Evolutionary conservation across 1,140 invertebrate genomes (phyloP).

Genomic region (Drosophila ambigua): DNA sequence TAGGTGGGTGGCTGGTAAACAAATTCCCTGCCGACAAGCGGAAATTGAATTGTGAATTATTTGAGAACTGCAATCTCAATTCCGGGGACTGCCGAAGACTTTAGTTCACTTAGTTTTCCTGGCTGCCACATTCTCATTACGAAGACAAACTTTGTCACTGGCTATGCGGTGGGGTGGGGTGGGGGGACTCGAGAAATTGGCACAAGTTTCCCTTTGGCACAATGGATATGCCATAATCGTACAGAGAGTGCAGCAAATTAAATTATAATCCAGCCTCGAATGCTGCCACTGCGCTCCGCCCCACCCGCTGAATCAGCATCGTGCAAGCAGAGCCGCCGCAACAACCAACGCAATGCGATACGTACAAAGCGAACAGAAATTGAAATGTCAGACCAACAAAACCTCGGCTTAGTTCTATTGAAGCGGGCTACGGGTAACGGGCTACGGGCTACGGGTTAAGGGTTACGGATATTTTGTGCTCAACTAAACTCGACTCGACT

Average conservation of each 20-base stretch:
- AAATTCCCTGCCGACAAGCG: conserved; percentile 69
- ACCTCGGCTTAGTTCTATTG: conserved; percentile 64
- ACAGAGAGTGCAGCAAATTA: conserved; percentile 58
- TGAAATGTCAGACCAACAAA: conserved; percentile 59
- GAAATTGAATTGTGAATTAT: conserved; percentile 81
- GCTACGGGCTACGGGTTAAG: conserved; percentile 13
- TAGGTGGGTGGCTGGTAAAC: conserved; percentile 60
- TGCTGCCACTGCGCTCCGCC: neutral
- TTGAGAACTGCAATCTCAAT: conserved; percentile 66
- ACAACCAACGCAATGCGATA: conserved; percentile 30
- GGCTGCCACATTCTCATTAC: conserved; percentile 47
- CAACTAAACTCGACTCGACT: conserved; percentile 16
- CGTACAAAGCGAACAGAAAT: conserved; percentile 50
- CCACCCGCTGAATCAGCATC: conserved; percentile 31
- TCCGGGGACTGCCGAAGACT: conserved; percentile 53
- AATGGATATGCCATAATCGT: conserved; percentile 42
- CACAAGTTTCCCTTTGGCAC: conserved; percentile 10
- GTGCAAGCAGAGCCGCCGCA: conserved; percentile 44
- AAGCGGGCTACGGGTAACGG: conserved; percentile 19
- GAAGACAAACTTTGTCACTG: conserved; percentile 57
- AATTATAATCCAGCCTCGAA: conserved; percentile 52
- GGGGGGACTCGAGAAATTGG: neutral
- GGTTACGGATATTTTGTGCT: conserved; percentile 30
- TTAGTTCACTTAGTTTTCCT: conserved; percentile 49
- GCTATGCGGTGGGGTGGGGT: too few relatives aligned